These are phyloP conservation scores for Belgica antarctica DNA, from an alignment of 2,888 invertebrate genomes.

Conservation along the genomic window DNA sequence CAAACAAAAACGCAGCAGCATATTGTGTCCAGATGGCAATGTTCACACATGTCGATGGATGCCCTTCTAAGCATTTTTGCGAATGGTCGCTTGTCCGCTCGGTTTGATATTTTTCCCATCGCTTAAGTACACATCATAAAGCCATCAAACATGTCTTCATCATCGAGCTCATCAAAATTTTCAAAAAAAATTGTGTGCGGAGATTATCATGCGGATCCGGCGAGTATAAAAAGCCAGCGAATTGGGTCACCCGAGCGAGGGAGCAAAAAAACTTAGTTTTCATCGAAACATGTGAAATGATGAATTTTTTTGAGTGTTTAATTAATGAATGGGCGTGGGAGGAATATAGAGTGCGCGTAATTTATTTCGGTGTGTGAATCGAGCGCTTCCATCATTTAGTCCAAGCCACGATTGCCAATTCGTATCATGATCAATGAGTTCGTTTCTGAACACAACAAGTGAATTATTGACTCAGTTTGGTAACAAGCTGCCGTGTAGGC, in stretches of 20 bases:
- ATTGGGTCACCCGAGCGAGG: conserved; percentile 19
- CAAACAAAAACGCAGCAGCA: background rate
- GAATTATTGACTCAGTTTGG: background rate
- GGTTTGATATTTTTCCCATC: conserved; percentile 1
- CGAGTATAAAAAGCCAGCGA: background rate
- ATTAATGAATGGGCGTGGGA: conserved; percentile 5
- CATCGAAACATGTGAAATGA: conserved; percentile 14
- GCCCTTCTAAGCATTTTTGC: too few species aligned
- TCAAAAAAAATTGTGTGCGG: background rate
- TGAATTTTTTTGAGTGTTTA: background rate
- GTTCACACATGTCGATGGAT: background rate
- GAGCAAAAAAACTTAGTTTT: conserved; percentile 1
- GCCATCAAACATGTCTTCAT: conserved; percentile 1
- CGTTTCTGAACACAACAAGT: background rate
- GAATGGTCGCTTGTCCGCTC: background rate
- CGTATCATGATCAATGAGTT: conserved; percentile 13
- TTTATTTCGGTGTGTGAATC: conserved; percentile 8
- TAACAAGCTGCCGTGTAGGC: background rate
- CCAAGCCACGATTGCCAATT: conserved; percentile 15
- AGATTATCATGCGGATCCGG: background rate
- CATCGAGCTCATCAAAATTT: background rate
- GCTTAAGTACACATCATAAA: conserved; percentile 4
- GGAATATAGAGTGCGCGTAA: conserved; percentile 2
- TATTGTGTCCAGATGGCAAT: background rate
- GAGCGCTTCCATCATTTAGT: background rate